Evolutionary conservation across 2,888 invertebrate species (phyloP).

Genomic region (Chrysolina americana): DNA sequence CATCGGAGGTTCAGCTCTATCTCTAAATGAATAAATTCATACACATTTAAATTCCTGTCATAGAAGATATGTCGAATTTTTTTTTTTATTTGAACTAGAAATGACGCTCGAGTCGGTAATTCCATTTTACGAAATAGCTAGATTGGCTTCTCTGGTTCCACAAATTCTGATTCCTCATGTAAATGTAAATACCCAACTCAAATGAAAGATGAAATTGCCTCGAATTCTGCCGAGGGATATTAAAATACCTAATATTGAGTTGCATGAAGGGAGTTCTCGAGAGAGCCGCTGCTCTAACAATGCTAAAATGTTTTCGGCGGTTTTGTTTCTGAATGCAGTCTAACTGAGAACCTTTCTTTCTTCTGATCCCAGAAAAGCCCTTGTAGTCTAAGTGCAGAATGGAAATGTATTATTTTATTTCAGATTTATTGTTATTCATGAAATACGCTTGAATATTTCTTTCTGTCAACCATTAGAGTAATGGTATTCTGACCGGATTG

Average conservation of each 20-base stretch:
- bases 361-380: not conserved
- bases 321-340: conserved; percentile 3
- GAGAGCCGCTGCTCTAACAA: conserved; percentile 31
- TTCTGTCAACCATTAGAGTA: too few species aligned
- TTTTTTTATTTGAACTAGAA: conserved; percentile 42
- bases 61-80: conserved; percentile 22
- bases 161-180: conserved; percentile 47
- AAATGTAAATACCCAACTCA: conserved; percentile 48
- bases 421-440: too few species aligned
- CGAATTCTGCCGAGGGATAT: conserved; percentile 46
- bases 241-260: conserved; percentile 43
- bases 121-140: conserved; percentile 47
- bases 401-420: too few species aligned
- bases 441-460: too few species aligned
- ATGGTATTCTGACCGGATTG: too few species aligned
- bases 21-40: not conserved
- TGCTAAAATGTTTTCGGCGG: not conserved
- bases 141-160: conserved; percentile 47
- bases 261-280: conserved; percentile 33
- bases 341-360: not conserved
- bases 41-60: not conserved
- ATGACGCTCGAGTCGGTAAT: conserved; percentile 41
- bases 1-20: not conserved
- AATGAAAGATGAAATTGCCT: conserved; percentile 52
- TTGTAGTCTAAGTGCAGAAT: not conserved